Evolutionary conservation across 2,113 vertebrate genomes (phyloP).

Genomic region (Nyctibius bracteatus): DNA sequence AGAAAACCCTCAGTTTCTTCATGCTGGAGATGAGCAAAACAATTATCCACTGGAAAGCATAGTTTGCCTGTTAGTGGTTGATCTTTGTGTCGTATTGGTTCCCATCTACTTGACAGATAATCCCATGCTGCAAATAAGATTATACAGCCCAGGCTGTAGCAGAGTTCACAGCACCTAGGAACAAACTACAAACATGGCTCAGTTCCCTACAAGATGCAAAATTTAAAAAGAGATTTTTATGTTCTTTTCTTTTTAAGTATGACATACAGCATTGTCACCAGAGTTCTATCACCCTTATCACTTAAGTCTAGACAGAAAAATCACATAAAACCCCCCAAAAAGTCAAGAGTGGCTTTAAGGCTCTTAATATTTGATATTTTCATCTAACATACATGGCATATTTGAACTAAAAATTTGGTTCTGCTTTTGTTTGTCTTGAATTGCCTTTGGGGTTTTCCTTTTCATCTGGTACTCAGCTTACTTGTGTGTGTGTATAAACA

Average conservation of each 20-base stretch:
- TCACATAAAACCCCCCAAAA: not conserved
- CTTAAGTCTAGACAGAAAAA: not conserved
- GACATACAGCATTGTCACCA: too few species aligned
- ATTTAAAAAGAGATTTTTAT: not conserved
- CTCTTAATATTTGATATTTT: not conserved
- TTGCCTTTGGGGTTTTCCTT: not conserved
- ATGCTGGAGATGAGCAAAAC: not conserved
- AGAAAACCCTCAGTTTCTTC: not conserved
- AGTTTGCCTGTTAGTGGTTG: not conserved
- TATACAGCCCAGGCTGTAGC: not conserved
- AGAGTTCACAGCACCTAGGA: not conserved
- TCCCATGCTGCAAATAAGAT: not conserved
- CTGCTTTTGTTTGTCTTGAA: not conserved
- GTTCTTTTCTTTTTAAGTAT: not conserved
- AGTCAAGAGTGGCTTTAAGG: not conserved
- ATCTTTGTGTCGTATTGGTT: not conserved
- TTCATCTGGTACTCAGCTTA: not conserved
- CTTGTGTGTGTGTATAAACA: not conserved
- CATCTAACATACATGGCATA: not conserved
- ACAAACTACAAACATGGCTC: not conserved
- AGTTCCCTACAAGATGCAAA: not conserved
- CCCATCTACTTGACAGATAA: not conserved
- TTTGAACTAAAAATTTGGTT: not conserved
- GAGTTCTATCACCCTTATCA: not conserved
- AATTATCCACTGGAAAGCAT: not conserved